These are phyloP conservation scores for Onychomys arenicola DNA, from an alignment of 2,797 vertebrate genomes.

Conservation along the genomic window DNA sequence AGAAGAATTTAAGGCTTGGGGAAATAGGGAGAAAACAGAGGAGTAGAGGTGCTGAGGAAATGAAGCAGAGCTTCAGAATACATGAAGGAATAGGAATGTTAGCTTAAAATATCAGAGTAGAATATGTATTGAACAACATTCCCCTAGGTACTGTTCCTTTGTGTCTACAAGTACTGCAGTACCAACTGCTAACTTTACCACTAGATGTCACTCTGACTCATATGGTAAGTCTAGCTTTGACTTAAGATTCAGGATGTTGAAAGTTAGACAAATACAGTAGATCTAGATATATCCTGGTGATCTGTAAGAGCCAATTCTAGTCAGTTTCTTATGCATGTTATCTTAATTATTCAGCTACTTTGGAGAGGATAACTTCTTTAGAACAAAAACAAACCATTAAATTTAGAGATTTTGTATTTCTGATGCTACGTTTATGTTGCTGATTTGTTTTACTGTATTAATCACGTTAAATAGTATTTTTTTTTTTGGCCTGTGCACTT, in stretches of 20 bases:
- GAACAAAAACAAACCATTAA: background rate
- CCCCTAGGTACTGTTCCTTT: background rate
- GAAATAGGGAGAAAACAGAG: background rate
- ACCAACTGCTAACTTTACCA: conserved; percentile 26
- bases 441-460: background rate
- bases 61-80: background rate
- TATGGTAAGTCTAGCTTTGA: conserved; percentile 23
- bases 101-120: background rate
- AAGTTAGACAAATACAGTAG: background rate
- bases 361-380: background rate
- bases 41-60: background rate
- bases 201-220: conserved; percentile 80
- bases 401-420: background rate
- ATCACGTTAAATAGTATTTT: background rate
- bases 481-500: background rate
- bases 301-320: background rate
- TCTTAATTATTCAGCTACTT: background rate
- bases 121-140: background rate
- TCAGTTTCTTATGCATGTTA: background rate
- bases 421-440: background rate
- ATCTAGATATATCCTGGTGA: background rate
- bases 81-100: conserved; percentile 2
- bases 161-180: background rate
- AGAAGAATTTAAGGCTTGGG: background rate
- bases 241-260: background rate